phyloP scores from a whole-genome alignment of 2,797 vertebrate genomes.

The Sebastes oblongus region DNA sequence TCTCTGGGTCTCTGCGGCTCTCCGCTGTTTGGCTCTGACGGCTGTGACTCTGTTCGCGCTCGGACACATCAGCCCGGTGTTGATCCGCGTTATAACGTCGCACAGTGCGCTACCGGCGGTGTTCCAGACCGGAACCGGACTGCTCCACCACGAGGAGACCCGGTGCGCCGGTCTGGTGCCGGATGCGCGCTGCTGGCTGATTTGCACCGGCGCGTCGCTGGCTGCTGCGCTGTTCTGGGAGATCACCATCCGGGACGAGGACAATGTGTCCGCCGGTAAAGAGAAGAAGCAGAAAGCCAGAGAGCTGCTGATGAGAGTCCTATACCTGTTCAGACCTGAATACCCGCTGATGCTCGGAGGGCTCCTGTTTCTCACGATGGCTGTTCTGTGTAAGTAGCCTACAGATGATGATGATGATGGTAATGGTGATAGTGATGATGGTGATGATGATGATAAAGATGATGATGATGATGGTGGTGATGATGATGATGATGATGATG shows the following conservation, averaged over 20 bases:
- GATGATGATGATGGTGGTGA: too few relatives aligned
- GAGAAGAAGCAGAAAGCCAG: constrained; percentile 59
- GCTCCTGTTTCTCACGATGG: constrained; percentile 78
- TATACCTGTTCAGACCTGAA: constrained; percentile 73
- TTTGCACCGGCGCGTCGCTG: constrained; percentile 68
- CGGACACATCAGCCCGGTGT: neutral
- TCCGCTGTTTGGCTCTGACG: constrained; percentile 51
- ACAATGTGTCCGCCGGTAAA: neutral
- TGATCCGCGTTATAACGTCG: constrained; percentile 22
- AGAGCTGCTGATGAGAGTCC: constrained; percentile 74
- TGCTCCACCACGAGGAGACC: constrained; percentile 36
- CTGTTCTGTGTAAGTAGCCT: constrained; percentile 82
- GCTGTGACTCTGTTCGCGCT: rapidly evolving
- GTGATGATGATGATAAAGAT: neutral
- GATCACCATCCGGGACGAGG: constrained; percentile 56
- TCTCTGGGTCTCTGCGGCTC: constrained; percentile 63
- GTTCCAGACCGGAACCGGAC: constrained; percentile 61
- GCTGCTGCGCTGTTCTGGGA: constrained; percentile 80
- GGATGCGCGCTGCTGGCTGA: constrained; percentile 57
- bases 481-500: too few relatives aligned
- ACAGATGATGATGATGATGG: neutral
- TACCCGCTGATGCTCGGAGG: constrained; percentile 58
- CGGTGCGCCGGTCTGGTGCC: neutral
- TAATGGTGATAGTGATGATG: neutral
- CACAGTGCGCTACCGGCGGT: constrained; percentile 72